Conservation (phyloP, 2,113 vertebrate species). For the Cyanistes caeruleus region DNA sequence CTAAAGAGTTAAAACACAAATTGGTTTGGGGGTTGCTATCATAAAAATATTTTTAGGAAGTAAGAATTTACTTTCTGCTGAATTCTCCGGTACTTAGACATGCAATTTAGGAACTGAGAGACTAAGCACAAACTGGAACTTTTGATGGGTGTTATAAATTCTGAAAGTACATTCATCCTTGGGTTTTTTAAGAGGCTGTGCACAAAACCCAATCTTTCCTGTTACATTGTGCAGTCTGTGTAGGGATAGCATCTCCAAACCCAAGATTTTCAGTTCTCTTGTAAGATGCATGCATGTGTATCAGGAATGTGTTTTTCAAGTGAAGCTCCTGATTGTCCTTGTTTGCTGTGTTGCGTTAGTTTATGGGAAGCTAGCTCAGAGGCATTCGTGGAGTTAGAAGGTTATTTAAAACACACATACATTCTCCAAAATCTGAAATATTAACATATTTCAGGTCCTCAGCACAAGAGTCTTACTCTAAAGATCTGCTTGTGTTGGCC, state of each 20-base stretch:
- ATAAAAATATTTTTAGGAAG: neutral
- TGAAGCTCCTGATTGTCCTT: neutral
- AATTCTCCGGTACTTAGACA: neutral
- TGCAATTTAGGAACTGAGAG: neutral
- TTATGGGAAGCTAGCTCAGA: neutral
- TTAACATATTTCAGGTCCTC: neutral
- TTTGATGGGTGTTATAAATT: neutral
- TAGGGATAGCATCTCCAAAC: neutral
- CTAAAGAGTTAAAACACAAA: neutral
- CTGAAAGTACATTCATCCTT: neutral
- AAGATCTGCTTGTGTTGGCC: neutral
- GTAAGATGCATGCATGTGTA: rapidly evolving
- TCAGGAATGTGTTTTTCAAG: neutral
- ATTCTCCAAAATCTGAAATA: neutral
- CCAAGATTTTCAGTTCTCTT: neutral
- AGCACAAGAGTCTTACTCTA: neutral
- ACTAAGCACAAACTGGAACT: neutral
- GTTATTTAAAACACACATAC: neutral
- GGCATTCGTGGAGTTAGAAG: neutral
- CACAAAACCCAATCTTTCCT: neutral
- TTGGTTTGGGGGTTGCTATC: neutral
- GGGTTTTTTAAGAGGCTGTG: neutral
- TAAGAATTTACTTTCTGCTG: neutral
- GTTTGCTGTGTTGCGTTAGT: neutral
- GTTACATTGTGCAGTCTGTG: neutral